Conservation (phyloP, 2,797 vertebrate genomes). For the Spondyliosoma cantharus region DNA sequence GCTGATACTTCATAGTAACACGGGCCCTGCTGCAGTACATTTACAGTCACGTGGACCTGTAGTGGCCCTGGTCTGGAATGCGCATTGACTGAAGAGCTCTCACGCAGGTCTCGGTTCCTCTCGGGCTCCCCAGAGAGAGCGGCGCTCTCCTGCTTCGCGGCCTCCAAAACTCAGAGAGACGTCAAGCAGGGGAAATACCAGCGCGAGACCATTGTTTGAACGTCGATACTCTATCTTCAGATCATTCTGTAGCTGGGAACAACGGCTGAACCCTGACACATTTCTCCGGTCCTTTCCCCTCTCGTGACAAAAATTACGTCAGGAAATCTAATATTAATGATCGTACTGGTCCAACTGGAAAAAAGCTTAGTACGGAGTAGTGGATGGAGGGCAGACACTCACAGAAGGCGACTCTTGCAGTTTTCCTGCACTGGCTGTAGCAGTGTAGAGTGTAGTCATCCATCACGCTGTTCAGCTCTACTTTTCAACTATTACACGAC, state of each 20-base stretch:
- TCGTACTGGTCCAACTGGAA: neutral
- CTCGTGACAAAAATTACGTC: slow-evolving; percentile 19
- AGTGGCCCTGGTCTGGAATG: slow-evolving; percentile 58
- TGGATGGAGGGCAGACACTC: neutral
- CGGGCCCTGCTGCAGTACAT: neutral
- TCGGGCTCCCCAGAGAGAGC: slow-evolving; percentile 45
- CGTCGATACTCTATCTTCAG: slow-evolving; percentile 53
- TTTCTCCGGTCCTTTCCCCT: slow-evolving; percentile 37
- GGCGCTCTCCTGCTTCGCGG: slow-evolving; percentile 44
- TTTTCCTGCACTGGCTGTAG: too few relatives aligned
- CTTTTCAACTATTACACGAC: neutral
- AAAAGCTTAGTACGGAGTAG: slow-evolving; percentile 6
- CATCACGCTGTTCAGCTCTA: neutral
- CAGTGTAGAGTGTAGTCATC: neutral
- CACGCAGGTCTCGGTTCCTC: slow-evolving; percentile 52
- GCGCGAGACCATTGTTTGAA: slow-evolving; percentile 69
- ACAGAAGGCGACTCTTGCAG: neutral
- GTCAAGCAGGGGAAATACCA: slow-evolving; percentile 75
- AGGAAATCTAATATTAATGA: neutral
- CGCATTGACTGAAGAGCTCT: slow-evolving; percentile 40
- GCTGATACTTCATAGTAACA: slow-evolving; percentile 23
- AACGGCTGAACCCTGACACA: slow-evolving; percentile 58
- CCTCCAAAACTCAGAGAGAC: slow-evolving; percentile 34
- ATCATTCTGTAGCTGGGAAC: slow-evolving; percentile 47
- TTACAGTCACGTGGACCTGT: slow-evolving; percentile 10